Evolutionary conservation across 2,113 vertebrate species (phyloP).

Genomic region (Cyprinodon variegatus): DNA sequence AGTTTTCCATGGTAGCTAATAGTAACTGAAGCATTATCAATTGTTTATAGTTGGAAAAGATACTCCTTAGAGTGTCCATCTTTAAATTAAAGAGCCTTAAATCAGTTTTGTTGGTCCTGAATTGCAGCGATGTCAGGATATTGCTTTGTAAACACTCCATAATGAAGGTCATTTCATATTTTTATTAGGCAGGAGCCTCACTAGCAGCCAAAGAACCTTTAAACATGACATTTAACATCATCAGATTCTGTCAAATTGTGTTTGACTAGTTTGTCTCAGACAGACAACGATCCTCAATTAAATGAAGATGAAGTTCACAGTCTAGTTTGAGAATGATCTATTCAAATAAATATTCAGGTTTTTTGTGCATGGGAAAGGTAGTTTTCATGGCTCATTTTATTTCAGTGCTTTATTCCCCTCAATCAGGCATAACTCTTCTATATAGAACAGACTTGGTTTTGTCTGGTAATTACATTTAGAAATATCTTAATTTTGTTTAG

Average conservation of each 20-base stretch:
- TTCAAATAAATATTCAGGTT: not conserved
- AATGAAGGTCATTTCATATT: slow-evolving; percentile 4
- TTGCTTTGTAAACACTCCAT: not conserved
- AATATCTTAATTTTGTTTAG: not conserved
- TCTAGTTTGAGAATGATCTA: not conserved
- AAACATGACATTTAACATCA: slow-evolving; percentile 1
- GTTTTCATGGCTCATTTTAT: not conserved
- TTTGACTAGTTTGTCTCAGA: not conserved
- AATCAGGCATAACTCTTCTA: not conserved
- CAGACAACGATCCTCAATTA: not conserved
- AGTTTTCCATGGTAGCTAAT: not conserved
- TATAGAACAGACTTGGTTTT: not conserved
- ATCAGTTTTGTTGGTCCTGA: not conserved
- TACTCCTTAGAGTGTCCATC: not conserved
- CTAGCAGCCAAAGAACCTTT: not conserved
- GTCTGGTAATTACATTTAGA: not conserved
- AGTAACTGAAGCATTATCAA: not conserved
- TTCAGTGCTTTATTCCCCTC: too few relatives aligned
- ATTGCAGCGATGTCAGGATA: not conserved
- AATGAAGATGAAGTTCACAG: not conserved
- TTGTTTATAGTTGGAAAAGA: not conserved
- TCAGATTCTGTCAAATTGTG: not conserved
- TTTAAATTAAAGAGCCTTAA: not conserved
- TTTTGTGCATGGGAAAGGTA: not conserved
- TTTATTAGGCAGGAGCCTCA: not conserved